Conservation (phyloP, 2,797 vertebrate species). For the Mormyrops attenuatus region DNA sequence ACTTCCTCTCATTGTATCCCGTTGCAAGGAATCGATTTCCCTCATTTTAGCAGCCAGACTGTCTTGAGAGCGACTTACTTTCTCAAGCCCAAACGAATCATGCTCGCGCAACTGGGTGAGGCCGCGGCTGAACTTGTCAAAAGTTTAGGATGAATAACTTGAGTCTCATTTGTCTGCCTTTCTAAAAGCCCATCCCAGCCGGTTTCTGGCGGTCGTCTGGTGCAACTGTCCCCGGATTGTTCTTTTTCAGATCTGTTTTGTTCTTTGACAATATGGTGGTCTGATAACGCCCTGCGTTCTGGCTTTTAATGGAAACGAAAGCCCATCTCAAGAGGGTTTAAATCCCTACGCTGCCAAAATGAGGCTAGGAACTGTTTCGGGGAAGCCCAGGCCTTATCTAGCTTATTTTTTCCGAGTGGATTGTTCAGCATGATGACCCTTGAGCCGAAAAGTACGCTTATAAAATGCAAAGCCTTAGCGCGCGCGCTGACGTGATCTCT, state of each 20-base stretch:
- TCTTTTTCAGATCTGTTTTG: slow-evolving; percentile 1
- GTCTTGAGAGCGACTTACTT: slow-evolving; percentile 49
- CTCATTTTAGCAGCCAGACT: slow-evolving; percentile 50
- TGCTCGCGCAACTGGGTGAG: background rate
- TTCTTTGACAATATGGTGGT: slow-evolving; percentile 14
- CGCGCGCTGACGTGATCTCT: background rate
- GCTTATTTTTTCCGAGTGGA: slow-evolving; percentile 1
- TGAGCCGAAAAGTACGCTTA: background rate
- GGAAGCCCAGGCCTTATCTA: background rate
- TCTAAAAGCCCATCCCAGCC: background rate
- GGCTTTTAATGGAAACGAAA: slow-evolving; percentile 23
- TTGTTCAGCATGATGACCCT: background rate
- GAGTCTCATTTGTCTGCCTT: background rate
- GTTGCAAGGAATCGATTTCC: slow-evolving; percentile 58
- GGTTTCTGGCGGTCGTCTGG: background rate
- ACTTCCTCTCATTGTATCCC: slow-evolving; percentile 53
- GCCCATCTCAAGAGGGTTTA: slow-evolving; percentile 22
- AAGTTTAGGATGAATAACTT: background rate
- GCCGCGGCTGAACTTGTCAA: background rate
- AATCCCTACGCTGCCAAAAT: slow-evolving; percentile 15
- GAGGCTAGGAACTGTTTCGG: background rate
- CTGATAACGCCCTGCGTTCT: slow-evolving; percentile 15
- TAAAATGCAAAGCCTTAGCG: background rate
- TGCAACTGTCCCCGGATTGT: background rate
- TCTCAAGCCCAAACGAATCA: background rate